These are phyloP conservation scores for Paralvinella palmiformis DNA, from an alignment of 1,140 invertebrate species.

Conservation along the genomic window DNA sequence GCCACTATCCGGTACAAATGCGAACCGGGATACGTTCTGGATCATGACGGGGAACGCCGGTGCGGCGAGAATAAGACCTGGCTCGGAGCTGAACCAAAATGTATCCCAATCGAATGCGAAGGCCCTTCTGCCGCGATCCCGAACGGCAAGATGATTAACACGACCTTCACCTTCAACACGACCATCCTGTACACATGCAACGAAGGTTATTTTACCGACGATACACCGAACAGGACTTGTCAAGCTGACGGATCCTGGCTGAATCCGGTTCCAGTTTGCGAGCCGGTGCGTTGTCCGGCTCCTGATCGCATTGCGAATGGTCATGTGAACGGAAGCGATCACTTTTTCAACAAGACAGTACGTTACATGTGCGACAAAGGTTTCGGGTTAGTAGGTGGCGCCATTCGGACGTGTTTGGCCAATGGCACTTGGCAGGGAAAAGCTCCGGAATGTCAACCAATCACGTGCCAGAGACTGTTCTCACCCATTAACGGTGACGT, in stretches of 20 bases:
- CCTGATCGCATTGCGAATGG: not conserved
- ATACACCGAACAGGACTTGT: conserved; percentile 68
- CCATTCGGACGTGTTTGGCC: not conserved
- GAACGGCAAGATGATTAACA: conserved; percentile 12
- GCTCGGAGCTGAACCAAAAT: not conserved
- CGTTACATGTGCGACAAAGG: not conserved
- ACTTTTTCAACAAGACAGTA: not conserved
- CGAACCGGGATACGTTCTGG: not conserved
- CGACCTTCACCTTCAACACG: conserved; percentile 52
- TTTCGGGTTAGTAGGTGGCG: not conserved
- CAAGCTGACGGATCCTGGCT: conserved; percentile 79
- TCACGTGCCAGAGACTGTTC: not conserved
- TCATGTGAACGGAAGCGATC: conserved; percentile 1
- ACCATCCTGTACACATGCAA: conserved; percentile 67
- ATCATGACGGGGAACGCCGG: not conserved
- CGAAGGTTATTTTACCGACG: conserved; percentile 65
- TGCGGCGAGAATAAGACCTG: not conserved
- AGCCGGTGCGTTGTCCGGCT: conserved; percentile 54
- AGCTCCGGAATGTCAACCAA: not conserved
- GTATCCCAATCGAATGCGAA: not conserved
- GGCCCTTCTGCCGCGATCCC: not conserved
- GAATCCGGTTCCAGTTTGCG: conserved; percentile 71
- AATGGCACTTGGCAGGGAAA: not conserved
- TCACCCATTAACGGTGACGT: not conserved
- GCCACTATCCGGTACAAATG: not conserved